A percentile compares a stretch with the other conserved stretches of the same genome.
phyloP scores from a whole-genome alignment of 2,888 invertebrate species.

The Thereva nobilitata region DNA sequence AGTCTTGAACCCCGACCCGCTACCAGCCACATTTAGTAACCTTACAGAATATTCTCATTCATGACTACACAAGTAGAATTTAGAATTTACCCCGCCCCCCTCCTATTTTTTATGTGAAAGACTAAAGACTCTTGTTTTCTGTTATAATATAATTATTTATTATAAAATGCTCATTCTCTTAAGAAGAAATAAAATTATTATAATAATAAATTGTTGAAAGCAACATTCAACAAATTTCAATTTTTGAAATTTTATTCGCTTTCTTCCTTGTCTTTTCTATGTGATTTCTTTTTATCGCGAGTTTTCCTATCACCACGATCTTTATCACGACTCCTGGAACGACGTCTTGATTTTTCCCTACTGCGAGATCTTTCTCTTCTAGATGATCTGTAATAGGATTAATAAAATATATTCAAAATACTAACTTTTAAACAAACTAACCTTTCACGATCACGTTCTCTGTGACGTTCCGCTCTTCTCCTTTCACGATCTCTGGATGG shows the following conservation, averaged over 20 bases:
- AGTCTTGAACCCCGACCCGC: no score
- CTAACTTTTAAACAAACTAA: slow-evolving; percentile 39
- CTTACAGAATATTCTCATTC: no score
- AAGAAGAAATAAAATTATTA: no score
- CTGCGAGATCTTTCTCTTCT: slow-evolving; percentile 65
- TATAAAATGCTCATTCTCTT: no score
- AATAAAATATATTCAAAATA: slow-evolving; percentile 3
- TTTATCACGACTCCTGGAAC: slow-evolving; percentile 64
- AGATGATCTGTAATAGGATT: slow-evolving; percentile 45
- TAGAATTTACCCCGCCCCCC: no score
- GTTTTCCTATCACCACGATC: slow-evolving; percentile 71
- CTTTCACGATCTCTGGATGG: slow-evolving; percentile 47
- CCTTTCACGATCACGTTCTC: slow-evolving; percentile 52
- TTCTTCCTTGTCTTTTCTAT: slow-evolving; percentile 76
- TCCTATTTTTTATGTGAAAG: no score
- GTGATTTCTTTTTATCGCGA: slow-evolving; percentile 69
- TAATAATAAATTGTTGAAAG: no score
- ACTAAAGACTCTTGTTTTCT: no score
- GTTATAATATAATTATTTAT: no score
- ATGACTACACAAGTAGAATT: no score
- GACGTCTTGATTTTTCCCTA: slow-evolving; percentile 69
- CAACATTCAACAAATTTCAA: no score
- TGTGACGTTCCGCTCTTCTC: slow-evolving; percentile 48
- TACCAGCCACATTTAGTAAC: no score
- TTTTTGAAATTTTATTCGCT: slow-evolving; percentile 61